Percentiles rank a stretch among this genome's conserved stretches.
Evolutionary conservation across 2,888 invertebrate genomes (phyloP).

Genomic region (Nymphalis urticae): DNA sequence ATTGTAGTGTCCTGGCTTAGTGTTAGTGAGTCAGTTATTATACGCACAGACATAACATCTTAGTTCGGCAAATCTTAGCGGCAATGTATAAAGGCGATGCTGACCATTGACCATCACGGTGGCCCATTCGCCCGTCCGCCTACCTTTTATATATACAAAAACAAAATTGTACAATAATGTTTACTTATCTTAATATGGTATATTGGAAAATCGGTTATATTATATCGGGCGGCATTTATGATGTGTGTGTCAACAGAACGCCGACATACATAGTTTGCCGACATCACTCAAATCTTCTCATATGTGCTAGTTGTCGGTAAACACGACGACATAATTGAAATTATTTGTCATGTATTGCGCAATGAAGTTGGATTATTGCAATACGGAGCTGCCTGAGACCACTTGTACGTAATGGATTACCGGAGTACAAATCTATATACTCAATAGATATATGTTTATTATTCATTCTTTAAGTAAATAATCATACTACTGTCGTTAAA

Average conservation of each 20-base stretch:
- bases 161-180: no score
- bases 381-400: conserved; percentile 8
- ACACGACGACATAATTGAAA: conserved; percentile 48
- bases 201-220: background rate
- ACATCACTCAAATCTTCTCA: conserved; percentile 48
- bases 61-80: no score
- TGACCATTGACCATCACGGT: no score
- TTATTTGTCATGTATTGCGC: conserved; percentile 46
- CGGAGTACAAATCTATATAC: background rate
- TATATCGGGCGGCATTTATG: conserved; percentile 49
- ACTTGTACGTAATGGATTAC: conserved; percentile 4
- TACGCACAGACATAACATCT: no score
- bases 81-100: no score
- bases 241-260: conserved; percentile 48
- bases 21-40: no score
- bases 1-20: no score
- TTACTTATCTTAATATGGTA: background rate
- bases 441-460: no score
- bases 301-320: conserved; percentile 45
- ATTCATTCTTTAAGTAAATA: no score
- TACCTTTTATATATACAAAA: no score
- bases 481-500: no score
- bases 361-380: conserved; percentile 38
- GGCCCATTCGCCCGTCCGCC: no score
- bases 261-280: conserved; percentile 44